Conservation (phyloP, 2,888 invertebrate species). For the Eupithecia pulchellata region DNA sequence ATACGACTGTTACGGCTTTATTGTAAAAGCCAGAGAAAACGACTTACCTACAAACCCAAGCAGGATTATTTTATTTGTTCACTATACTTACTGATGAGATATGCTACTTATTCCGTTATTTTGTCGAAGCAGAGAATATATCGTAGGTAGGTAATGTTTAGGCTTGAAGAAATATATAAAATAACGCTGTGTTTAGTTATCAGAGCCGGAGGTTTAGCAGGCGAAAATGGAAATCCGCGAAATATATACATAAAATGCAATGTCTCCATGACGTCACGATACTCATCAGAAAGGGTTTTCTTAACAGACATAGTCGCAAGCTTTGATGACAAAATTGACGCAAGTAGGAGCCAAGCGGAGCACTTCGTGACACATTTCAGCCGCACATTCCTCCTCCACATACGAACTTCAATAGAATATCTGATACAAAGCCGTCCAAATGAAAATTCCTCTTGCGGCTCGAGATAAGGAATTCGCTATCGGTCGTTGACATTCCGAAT, state of each 20-base stretch:
- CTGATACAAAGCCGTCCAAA: slow-evolving; percentile 27
- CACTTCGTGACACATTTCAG: neutral
- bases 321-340: neutral
- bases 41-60: slow-evolving; percentile 6
- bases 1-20: slow-evolving; percentile 16
- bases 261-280: neutral
- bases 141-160: too few relatives aligned
- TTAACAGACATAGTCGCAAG: neutral
- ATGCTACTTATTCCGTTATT: neutral
- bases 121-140: too few relatives aligned
- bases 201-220: neutral
- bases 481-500: slow-evolving; percentile 32
- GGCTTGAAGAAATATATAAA: neutral
- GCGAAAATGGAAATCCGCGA: neutral
- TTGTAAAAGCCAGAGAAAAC: slow-evolving; percentile 19
- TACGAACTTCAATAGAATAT: slow-evolving; percentile 22
- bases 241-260: neutral
- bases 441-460: slow-evolving; percentile 28
- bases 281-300: neutral
- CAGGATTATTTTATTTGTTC: neutral
- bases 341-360: neutral
- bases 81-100: neutral
- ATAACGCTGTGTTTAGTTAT: neutral
- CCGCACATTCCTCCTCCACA: neutral
- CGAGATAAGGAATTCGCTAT: slow-evolving; percentile 33